Percentiles rank a stretch among this genome's conserved stretches.
These are phyloP conservation scores for Perccottus glenii DNA, from an alignment of 2,113 vertebrate genomes.

Conservation along the genomic window DNA sequence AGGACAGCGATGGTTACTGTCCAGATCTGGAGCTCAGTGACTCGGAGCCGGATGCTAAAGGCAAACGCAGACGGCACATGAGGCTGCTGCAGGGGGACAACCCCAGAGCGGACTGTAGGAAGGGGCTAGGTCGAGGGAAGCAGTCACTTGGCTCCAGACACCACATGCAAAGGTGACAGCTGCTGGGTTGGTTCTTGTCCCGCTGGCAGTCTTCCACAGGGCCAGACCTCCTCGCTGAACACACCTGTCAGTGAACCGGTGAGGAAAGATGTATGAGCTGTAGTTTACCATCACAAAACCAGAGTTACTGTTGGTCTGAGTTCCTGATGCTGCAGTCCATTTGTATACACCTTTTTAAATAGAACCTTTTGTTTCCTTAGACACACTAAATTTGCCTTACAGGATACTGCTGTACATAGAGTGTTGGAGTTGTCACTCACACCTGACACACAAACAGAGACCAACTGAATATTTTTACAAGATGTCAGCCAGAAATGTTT, in stretches of 20 bases:
- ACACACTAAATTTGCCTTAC: conserved; percentile 34
- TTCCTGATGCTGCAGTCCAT: conserved; percentile 26
- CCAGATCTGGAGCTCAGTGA: conserved; percentile 96
- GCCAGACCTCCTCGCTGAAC: conserved; percentile 28
- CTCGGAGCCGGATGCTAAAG: conserved; percentile 91
- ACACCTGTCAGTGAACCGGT: neutral
- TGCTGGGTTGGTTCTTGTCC: conserved; percentile 10
- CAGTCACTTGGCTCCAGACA: conserved; percentile 82
- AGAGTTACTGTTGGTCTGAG: conserved; percentile 18
- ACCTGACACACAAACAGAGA: neutral
- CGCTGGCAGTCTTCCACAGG: conserved; percentile 39
- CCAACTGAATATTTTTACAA: conserved; percentile 2
- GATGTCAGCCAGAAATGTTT: neutral
- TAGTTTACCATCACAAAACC: neutral
- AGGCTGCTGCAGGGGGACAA: conserved; percentile 70
- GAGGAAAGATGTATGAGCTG: neutral
- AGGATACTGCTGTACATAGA: conserved; percentile 45
- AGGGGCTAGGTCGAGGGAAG: conserved; percentile 77
- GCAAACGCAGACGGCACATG: conserved; percentile 79
- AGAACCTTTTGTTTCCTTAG: neutral
- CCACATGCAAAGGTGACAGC: conserved; percentile 91
- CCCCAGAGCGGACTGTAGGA: conserved; percentile 73
- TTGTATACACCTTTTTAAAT: conserved; percentile 35
- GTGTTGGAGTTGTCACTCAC: conserved; percentile 1
- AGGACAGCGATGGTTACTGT: conserved; percentile 96